A percentile compares a stretch with the other conserved stretches of the same genome.
Conservation (phyloP, 2,888 invertebrate species). For the Acrobasis suavella region DNA sequence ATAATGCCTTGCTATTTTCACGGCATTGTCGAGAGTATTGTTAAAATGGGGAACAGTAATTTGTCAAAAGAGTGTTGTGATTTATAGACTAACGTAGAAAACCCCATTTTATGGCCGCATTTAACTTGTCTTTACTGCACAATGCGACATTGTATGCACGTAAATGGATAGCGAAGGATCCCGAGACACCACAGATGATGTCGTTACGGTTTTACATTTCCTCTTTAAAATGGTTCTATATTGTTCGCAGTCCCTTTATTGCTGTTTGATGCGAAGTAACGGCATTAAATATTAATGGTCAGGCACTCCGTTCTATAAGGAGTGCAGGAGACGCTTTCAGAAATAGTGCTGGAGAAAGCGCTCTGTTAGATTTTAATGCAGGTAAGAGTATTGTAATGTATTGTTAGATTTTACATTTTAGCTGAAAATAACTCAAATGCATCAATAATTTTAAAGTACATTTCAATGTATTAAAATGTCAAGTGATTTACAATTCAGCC, state of each 20-base stretch:
- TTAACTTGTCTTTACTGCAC: slow-evolving; percentile 48
- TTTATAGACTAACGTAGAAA: too few species aligned
- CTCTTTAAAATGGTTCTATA: slow-evolving; percentile 28
- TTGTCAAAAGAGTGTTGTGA: neutral
- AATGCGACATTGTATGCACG: slow-evolving; percentile 38
- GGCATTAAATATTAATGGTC: neutral
- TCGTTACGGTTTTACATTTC: slow-evolving; percentile 30
- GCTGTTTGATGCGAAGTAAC: slow-evolving; percentile 12
- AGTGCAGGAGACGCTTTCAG: too few species aligned
- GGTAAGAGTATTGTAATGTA: too few species aligned
- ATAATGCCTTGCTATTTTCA: too few species aligned
- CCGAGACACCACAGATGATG: slow-evolving; percentile 27
- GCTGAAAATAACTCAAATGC: too few species aligned
- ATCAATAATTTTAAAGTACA: too few species aligned
- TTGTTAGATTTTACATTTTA: too few species aligned
- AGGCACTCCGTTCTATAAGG: neutral
- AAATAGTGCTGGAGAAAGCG: too few species aligned
- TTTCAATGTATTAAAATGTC: too few species aligned
- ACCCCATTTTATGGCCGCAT: slow-evolving; percentile 50
- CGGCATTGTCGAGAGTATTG: too few species aligned
- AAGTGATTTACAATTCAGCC: too few species aligned
- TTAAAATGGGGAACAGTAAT: neutral
- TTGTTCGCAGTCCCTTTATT: slow-evolving; percentile 25
- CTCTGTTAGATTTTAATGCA: too few species aligned
- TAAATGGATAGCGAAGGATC: slow-evolving; percentile 30